Evolutionary conservation across 2,113 vertebrate species (phyloP), one percentile per base, ranked within the genome.

Genomic region (Nothocercus nigrocapillus): DNA sequence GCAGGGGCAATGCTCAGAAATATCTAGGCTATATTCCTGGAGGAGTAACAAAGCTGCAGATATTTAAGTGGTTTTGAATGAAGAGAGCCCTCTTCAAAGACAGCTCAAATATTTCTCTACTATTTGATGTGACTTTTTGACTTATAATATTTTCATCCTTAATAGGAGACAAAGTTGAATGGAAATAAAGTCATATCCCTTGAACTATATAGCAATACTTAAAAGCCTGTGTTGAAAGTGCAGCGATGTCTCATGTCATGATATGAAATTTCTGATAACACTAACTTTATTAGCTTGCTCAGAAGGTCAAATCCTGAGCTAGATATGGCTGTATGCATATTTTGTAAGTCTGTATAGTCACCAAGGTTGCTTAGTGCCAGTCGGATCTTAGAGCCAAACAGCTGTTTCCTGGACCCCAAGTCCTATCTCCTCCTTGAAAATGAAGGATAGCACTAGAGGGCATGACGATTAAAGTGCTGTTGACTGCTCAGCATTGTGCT

Each of bases 21-120:
- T 77, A 79, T 79, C 44, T 13, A 20, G 66, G 89, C 91, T 85
- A 6, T 80, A 36, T 78, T 94, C 90, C 51, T 75, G 61, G 34
- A 75, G 17, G 28, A 90, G 19, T 75, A 81, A 75, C 32, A 72
- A 92, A 86, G 56, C 49, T 51, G 34, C 32, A 88, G 68, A 47
- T 83, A 85, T 34, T 91, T n/a, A 72, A 94, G 61, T 75, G 85
- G 3, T 40, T 93, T 91, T 89, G 64, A 83, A 83, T 78, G 76
- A 36, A 78, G 76, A 81, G 27, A 36, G 40, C n/a, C 7, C 22
- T 89, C 44, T 69, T 91, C 67, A 87, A 80, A 96, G 87, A 45
- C 9, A 61, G 70, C 38, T 91, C 80, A 91, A 68, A 88, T 93
- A 81, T 75, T 95, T 27, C 51, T 47, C 32, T 83, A 58, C 27